Conservation (phyloP, 2,113 vertebrate species). For the Nothobranchius furzeri region DNA sequence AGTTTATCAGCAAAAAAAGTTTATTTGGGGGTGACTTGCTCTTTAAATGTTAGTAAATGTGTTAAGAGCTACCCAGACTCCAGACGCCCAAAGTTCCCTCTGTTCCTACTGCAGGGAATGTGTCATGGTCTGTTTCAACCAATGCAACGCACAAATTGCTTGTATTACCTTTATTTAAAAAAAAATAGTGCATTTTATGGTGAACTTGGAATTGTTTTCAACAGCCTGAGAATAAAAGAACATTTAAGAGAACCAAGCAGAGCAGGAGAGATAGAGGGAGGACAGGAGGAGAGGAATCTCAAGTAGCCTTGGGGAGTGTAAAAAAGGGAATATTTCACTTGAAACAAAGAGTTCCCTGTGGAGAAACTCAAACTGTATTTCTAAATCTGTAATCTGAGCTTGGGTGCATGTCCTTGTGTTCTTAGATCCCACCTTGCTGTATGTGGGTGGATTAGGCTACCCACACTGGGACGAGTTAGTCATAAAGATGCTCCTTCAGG, state of each 20-base stretch:
- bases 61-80: no score
- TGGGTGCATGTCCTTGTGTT: slow-evolving; percentile 16
- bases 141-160: no score
- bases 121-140: no score
- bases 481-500: slow-evolving; percentile 48
- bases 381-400: slow-evolving; percentile 22
- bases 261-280: slow-evolving; percentile 9
- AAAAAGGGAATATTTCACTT: slow-evolving; percentile 21
- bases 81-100: no score
- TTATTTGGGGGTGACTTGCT: no score
- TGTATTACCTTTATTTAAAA: no score
- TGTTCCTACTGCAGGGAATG: no score
- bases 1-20: no score
- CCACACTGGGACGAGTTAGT: slow-evolving; percentile 36
- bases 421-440: slow-evolving; percentile 4
- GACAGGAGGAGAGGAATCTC: slow-evolving; percentile 12
- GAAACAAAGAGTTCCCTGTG: slow-evolving; percentile 9
- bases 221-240: slow-evolving; percentile 6
- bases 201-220: no score
- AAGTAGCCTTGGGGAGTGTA: slow-evolving; percentile 1
- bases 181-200: no score
- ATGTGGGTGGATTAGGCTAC: slow-evolving; percentile 43
- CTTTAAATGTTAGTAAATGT: no score
- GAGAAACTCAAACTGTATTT: slow-evolving; percentile 32
- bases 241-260: not conserved